These are phyloP conservation scores for Sarcophaga subvicina DNA, from an alignment of 2,888 invertebrate genomes.

Conservation along the genomic window DNA sequence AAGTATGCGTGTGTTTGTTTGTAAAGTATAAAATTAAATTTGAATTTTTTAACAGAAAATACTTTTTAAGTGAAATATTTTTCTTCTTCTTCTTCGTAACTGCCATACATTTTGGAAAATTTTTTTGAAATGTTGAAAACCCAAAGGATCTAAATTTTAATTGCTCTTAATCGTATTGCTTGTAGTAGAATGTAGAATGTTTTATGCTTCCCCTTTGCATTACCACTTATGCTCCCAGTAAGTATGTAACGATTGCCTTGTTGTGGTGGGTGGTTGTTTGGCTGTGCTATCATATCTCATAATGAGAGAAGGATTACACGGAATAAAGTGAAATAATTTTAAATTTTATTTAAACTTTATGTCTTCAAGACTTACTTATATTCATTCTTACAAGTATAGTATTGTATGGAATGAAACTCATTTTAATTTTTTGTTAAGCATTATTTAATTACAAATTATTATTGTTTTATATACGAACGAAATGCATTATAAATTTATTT, in stretches of 20 bases:
- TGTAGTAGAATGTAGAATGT: conserved; percentile 1
- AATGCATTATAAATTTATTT: conserved; percentile 39
- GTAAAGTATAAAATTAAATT: conserved; percentile 48
- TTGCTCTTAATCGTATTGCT: conserved; percentile 57
- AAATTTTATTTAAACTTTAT: conserved; percentile 8
- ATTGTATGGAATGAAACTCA: conserved; percentile 10
- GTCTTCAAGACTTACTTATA: not conserved
- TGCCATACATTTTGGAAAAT: conserved; percentile 16
- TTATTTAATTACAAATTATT: conserved; percentile 53
- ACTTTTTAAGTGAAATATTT: conserved; percentile 3
- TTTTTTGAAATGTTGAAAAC: conserved; percentile 26
- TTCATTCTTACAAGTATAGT: not conserved
- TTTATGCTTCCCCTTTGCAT: conserved; percentile 1
- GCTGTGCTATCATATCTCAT: not conserved
- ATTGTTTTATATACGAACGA: conserved; percentile 21
- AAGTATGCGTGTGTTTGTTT: not conserved
- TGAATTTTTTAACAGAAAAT: conserved; percentile 63
- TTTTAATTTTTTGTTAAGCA: conserved; percentile 56
- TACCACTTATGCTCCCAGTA: not conserved
- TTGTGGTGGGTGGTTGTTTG: not conserved
- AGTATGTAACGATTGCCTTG: not conserved
- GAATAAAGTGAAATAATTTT: not conserved
- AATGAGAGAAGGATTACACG: not conserved
- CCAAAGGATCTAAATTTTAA: conserved; percentile 62
- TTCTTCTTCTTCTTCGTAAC: not conserved